These are phyloP conservation scores for Hermodice carunculata DNA, from an alignment of 2,888 invertebrate genomes.

Conservation along the genomic window DNA sequence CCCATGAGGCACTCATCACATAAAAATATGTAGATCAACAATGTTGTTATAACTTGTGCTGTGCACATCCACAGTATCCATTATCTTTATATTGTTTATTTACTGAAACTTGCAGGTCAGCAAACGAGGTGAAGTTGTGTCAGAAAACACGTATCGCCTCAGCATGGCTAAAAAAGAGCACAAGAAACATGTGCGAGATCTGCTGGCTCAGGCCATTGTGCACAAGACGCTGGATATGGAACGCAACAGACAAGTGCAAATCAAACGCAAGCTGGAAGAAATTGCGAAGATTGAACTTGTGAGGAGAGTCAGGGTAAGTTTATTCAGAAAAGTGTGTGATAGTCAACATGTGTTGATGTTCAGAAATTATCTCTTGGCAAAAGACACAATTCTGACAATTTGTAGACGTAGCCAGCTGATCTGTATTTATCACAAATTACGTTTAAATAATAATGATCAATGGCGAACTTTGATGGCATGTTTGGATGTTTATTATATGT, in stretches of 20 bases:
- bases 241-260: slow-evolving; percentile 60
- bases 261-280: slow-evolving; percentile 66
- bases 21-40: too few species aligned
- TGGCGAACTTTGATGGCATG: too few species aligned
- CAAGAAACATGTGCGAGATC: slow-evolving; percentile 66
- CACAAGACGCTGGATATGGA: slow-evolving; percentile 68
- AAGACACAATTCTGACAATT: too few species aligned
- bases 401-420: too few species aligned
- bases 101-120: too few species aligned
- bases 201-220: slow-evolving; percentile 69
- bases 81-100: slow-evolving; percentile 6
- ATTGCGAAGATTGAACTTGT: slow-evolving; percentile 69
- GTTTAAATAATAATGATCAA: too few species aligned
- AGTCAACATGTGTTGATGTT: background rate
- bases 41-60: too few species aligned
- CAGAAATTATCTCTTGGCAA: too few species aligned
- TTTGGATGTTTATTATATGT: too few species aligned
- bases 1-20: too few species aligned
- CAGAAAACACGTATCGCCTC: slow-evolving; percentile 63
- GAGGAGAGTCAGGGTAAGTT: slow-evolving; percentile 63
- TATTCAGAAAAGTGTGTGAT: background rate
- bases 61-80: background rate
- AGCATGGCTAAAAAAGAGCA: slow-evolving; percentile 67
- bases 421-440: too few species aligned
- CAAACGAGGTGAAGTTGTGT: slow-evolving; percentile 59